These are phyloP conservation scores for Choloepus hoffmanni DNA, from an alignment of 2,113 vertebrate genomes.

Conservation along the genomic window DNA sequence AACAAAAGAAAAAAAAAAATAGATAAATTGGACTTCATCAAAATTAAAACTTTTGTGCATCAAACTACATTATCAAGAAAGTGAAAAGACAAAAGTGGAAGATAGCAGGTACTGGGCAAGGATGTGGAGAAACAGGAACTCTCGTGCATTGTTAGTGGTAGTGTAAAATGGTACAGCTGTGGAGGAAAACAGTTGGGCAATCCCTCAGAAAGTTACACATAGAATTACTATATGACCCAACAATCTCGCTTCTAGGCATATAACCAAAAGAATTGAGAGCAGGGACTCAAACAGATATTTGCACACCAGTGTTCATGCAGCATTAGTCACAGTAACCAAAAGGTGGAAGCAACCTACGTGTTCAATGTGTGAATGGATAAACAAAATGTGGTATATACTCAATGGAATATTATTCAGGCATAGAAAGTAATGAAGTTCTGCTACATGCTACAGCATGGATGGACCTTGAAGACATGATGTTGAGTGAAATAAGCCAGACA, in stretches of 20 bases:
- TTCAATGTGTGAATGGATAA: not conserved
- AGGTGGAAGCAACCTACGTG: not conserved
- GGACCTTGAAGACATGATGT: not conserved
- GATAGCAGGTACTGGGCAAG: not conserved
- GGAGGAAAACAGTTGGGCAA: not conserved
- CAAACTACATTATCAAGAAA: too few species aligned
- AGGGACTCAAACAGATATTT: not conserved
- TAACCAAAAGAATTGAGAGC: not conserved
- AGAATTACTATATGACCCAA: not conserved
- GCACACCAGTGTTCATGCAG: not conserved
- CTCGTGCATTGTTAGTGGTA: not conserved
- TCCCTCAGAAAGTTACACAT: not conserved
- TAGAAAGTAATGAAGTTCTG: not conserved
- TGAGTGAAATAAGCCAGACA: not conserved
- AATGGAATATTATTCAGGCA: not conserved
- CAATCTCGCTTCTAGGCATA: not conserved
- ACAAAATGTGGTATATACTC: not conserved
- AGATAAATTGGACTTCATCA: too few species aligned
- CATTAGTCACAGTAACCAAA: too few species aligned
- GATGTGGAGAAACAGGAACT: not conserved
- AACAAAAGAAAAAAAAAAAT: too few species aligned
- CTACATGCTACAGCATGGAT: not conserved
- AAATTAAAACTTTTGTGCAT: too few species aligned
- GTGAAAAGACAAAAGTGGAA: not conserved
- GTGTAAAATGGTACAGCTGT: not conserved